Base-by-base conservation (phyloP, 2,888 invertebrate species). In the Micoletzkya japonica region DNA sequence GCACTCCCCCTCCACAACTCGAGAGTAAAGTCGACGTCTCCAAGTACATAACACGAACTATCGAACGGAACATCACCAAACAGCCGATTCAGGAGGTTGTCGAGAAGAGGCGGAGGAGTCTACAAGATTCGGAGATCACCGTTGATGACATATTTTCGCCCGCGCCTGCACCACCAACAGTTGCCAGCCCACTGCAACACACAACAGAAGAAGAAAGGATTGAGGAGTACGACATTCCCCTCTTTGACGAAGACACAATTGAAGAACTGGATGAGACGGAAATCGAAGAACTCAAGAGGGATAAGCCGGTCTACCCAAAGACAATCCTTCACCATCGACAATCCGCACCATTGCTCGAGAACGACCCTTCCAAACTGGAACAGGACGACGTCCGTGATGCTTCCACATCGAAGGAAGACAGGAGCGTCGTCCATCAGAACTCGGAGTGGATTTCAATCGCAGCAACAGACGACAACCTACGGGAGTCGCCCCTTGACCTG, bases 381-480 rank as follows among this genome's bases (percentile, higher is more conserved):
- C 44, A 14, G 30, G 50, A 63, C 34, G 20, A 50, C 20, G 34
- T 63, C 49, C 44, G 52, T n/a, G n/a, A n/a, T n/a, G n/a, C n/a
- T n/a, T n/a, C n/a, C n/a, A n/a, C n/a, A n/a, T n/a, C n/a, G n/a
- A n/a, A n/a, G n/a, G n/a, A n/a, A n/a, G n/a, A n/a, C n/a, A n/a
- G n/a, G n/a, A n/a, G n/a, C n/a, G n/a, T n/a, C n/a, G n/a, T n/a
- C n/a, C n/a, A n/a, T n/a, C n/a, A n/a, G n/a, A n/a, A n/a, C n/a
- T n/a, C n/a, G n/a, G n/a, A n/a, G n/a, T n/a, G n/a, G n/a, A n/a
- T n/a, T n/a, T n/a, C n/a, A n/a, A n/a, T n/a, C n/a, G n/a, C n/a
- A n/a, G n/a, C n/a, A n/a, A n/a, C n/a, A n/a, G n/a, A n/a, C n/a
- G n/a, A n/a, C n/a, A n/a, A 26, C 52, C 52, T 24, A n/a, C 49